Conservation (phyloP, 2,797 vertebrate species). For the Pelochelys cantorii region DNA sequence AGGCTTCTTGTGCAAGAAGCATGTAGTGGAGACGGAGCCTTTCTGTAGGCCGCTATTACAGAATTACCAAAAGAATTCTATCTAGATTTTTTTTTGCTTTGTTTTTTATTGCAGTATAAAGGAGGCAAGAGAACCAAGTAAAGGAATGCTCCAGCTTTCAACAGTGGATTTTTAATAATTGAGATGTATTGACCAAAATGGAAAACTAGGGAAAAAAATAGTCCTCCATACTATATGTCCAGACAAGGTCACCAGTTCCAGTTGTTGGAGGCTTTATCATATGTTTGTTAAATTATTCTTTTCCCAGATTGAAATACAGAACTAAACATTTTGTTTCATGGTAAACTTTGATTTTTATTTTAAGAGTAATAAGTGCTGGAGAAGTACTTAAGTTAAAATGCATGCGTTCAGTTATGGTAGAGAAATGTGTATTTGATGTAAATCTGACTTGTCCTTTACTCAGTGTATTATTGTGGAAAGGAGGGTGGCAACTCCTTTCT, state of each 20-base stretch:
- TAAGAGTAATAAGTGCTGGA: background rate
- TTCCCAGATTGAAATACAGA: background rate
- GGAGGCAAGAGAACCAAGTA: background rate
- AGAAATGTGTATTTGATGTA: background rate
- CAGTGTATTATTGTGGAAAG: background rate
- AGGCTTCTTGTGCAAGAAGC: too few relatives aligned
- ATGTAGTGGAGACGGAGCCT: too few relatives aligned
- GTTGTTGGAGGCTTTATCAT: too few relatives aligned
- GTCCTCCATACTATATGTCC: background rate
- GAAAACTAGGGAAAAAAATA: background rate
- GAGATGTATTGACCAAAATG: background rate
- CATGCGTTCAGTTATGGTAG: background rate
- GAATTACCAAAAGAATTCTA: background rate
- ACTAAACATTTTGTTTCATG: background rate
- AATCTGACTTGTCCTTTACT: background rate
- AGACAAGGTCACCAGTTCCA: background rate
- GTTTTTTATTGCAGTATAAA: background rate
- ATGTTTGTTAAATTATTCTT: too few relatives aligned
- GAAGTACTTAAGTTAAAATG: slow-evolving; percentile 5
- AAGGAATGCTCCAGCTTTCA: background rate
- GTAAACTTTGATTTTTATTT: background rate
- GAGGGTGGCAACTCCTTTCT: background rate
- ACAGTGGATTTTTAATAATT: background rate
- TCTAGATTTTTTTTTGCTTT: background rate
- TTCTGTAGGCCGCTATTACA: background rate